phyloP scores from a whole-genome alignment of 2,888 invertebrate genomes.

The Drosophila mimica region DNA sequence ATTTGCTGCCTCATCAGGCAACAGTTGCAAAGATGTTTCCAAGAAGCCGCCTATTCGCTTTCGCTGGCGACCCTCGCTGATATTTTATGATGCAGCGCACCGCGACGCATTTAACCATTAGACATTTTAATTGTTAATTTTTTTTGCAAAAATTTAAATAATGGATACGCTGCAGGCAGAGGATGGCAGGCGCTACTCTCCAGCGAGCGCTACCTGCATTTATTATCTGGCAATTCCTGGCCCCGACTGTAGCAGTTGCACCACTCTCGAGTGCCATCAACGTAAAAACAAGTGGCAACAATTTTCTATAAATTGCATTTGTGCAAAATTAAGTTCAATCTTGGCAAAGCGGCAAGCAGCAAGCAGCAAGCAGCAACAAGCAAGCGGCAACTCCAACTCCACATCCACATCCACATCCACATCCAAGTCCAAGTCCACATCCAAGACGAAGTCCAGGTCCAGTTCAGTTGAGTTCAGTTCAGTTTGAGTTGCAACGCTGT shows the following conservation, averaged over 20 bases:
- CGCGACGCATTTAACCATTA: conserved; percentile 66
- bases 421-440: not conserved
- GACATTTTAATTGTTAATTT: conserved; percentile 79
- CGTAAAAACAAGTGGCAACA: conserved; percentile 82
- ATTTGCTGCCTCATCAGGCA: conserved; percentile 11
- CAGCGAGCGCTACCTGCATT: conserved; percentile 69
- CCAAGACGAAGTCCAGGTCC: conserved; percentile 33
- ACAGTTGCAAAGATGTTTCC: conserved; percentile 44
- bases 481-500: conserved; percentile 12
- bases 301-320: conserved; percentile 82
- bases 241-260: conserved; percentile 18
- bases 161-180: conserved; percentile 72
- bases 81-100: conserved; percentile 58
- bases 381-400: conserved; percentile 12
- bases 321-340: conserved; percentile 82
- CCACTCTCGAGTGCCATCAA: conserved; percentile 63
- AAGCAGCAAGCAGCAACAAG: conserved; percentile 30
- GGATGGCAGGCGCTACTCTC: conserved; percentile 3
- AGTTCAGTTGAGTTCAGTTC: conserved; percentile 19
- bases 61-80: conserved; percentile 10
- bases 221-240: conserved; percentile 54
- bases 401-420: conserved; percentile 3
- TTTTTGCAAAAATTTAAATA: conserved; percentile 77
- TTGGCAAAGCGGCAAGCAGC: conserved; percentile 17
- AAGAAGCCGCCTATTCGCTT: conserved; percentile 41